Base-by-base conservation (phyloP, 2,888 invertebrate genomes). In the Thecophora atra region DNA sequence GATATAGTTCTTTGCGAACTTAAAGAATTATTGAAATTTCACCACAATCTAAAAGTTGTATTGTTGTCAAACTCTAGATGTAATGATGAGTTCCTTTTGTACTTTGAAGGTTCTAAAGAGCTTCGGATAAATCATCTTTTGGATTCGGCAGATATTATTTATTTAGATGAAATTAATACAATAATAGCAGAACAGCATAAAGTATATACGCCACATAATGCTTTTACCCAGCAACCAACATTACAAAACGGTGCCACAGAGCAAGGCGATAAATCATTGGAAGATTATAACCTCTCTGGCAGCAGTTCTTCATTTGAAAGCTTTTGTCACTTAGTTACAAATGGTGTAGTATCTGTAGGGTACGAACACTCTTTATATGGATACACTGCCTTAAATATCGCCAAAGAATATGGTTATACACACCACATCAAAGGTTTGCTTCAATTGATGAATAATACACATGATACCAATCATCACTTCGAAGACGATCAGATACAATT, bases 1-100 rank as follows among this genome's bases (percentile, higher is more conserved):
- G 98, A 98, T 87, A 96, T 98, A 19, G 70, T 98, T 58, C 88
- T 98, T 71, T 93, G 95, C 71, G 93, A 94, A 17, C 86, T 98
- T 67, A 89, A 92, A 52, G 94, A 95, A 80, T 89, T 91, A 3
- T 84, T 96, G 54, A 87, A 89, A 0, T 89, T 90, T 71, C 91
- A 90, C 83, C 90, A 91, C 73, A 89, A 93, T 74, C 88, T 97
- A 51, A 92, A 92, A 81, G 85, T 98, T 0, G 89, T 98, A 64
- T 89, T 98, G 70, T 97, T 98, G 95, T 97, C 97, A 1, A 97
- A 97, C 44, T 77, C 77, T 2, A 24, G 54, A 24, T 67, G 77
- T 21, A 80, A 78, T 69, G 42, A 19, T 7, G 69, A 74, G 17
- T 75, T 80, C 26, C 37, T 79, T 1, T 75, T 74, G 6, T 81